Conservation (phyloP, 2,888 invertebrate species). For the Cartodere bifasciata region DNA sequence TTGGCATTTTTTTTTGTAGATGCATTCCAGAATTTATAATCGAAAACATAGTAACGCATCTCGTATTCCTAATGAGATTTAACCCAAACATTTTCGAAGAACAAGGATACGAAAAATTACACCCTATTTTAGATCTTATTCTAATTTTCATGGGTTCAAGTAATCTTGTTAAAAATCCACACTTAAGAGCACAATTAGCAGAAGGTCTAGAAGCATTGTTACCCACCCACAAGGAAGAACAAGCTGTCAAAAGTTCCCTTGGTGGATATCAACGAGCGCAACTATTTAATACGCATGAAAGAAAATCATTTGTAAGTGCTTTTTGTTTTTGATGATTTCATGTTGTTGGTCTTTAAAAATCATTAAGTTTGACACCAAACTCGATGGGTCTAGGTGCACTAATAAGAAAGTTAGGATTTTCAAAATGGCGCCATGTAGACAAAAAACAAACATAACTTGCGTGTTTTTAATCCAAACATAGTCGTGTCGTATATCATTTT, state of each 20-base stretch:
- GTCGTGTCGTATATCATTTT: no score
- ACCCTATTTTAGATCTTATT: slow-evolving; percentile 64
- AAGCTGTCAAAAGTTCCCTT: slow-evolving; percentile 31
- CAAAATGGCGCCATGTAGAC: no score
- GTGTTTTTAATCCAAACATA: no score
- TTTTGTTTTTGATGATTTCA: slow-evolving; percentile 9
- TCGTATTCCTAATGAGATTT: slow-evolving; percentile 62
- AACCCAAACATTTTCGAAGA: slow-evolving; percentile 50
- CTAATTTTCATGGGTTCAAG: slow-evolving; percentile 82
- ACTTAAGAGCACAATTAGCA: slow-evolving; percentile 79
- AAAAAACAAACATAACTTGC: no score
- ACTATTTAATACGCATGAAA: slow-evolving; percentile 63
- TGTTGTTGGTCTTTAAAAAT: no score
- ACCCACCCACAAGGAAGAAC: slow-evolving; percentile 53
- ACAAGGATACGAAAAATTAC: slow-evolving; percentile 48
- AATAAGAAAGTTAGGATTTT: no score
- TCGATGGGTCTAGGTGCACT: no score
- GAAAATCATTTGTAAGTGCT: slow-evolving; percentile 1
- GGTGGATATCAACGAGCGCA: slow-evolving; percentile 52
- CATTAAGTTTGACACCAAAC: no score
- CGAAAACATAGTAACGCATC: slow-evolving; percentile 74
- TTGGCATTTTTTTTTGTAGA: slow-evolving; percentile 39
- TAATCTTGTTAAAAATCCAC: slow-evolving; percentile 68
- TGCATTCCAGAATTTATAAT: slow-evolving; percentile 84
- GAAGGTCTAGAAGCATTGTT: slow-evolving; percentile 80